Base-by-base conservation (phyloP, 2,888 invertebrate genomes). In the Boloria euphrosyne region DNA sequence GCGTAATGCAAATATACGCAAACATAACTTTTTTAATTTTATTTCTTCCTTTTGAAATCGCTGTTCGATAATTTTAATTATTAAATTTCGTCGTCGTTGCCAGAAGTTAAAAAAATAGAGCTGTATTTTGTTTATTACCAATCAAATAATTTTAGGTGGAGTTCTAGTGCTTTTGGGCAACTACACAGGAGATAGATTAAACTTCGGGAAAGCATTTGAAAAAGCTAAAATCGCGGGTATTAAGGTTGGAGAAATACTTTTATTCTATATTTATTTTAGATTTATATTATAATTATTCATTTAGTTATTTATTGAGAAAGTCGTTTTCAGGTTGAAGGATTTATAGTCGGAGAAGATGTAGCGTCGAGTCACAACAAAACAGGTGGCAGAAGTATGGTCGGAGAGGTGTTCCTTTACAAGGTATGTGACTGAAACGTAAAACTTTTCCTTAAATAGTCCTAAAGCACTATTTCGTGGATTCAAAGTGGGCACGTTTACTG, bases 151-250 rank as follows among this genome's bases (percentile, higher is more conserved):
- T 77, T 65, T 74, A 92, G 94, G 93, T 65, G 96, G 96, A 43
- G 93, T 95, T n/a, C 79, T 97, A 7, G 93, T 96, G 0, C 91
- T 97, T 46, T 93, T 96, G 13, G 95, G 95, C 13, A 97, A 96
- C 83, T 96, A 96, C 78, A 95, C 96, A 0, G 96, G 96, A 0
- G 96, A 97, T 76, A 89, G 96, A 67, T 85, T 97, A 16, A 97
- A 96, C 83, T 97, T 97, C 80, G 97, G 96, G 0, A 93, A 96
- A 79, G 97, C 97, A 1, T 93, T 95, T 14, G 96, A 97, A 81
- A 94, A 95, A 77, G 96, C 96, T 1, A 93, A 93, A 77, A 92
- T 93, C 46, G 89, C 93, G 65, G 94, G 95, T 0, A 87, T 95
- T 17, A 93, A 93, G 85, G 94, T 87, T 50, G 52, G 47, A 44